Evolutionary conservation across 2,113 vertebrate species (phyloP), one percentile per base, ranked within the genome.

Genomic region (Platysteira castanea): DNA sequence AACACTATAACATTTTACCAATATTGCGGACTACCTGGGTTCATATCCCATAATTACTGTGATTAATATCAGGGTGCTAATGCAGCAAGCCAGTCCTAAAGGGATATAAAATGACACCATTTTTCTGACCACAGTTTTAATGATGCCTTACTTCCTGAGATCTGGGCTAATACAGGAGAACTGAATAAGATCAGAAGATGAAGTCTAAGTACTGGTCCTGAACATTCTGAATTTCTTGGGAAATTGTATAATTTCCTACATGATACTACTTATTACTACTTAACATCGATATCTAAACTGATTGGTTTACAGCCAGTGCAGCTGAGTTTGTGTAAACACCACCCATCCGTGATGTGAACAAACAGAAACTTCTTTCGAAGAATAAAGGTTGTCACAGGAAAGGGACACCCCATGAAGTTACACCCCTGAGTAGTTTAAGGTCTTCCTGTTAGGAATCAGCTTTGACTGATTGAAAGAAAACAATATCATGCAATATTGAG

Each of bases 401-500:
- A 46, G 4, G 7, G 23, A 42, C 7, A 23, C 0, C 26, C 2
- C 27, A 2, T 18, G 8, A 60, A 35, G 2, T 41, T 71, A 59
- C 17, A 73, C 6, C 6, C 22, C 1, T 15, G 6, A 3, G 4
- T 50, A 61, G 49, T 73, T 87, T 15, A 49, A 57, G 23, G 31
- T 28, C 11, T 74, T 86, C 5, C 24, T 61, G 20, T 47, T 41
- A 41, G 11, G 41, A 41, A 41, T 41, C 41, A 70, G 1, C 11
- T 61, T 42, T 54, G 18, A 1, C 2, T 31, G 18, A 20, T 7
- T 50, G 10, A 63, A 88, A 61, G 8, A 18, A 33, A 76, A 33
- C 6, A 21, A 59, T 68, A 42, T 24, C 22, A 73, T 60, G 5
- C 27, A 50, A 50, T 21, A 4, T 73, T 20, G 12, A 44, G 10